Percentiles rank a stretch among this genome's conserved stretches.
These are phyloP conservation scores for Norana najaformis DNA, from an alignment of 2,888 invertebrate genomes.

Conservation along the genomic window DNA sequence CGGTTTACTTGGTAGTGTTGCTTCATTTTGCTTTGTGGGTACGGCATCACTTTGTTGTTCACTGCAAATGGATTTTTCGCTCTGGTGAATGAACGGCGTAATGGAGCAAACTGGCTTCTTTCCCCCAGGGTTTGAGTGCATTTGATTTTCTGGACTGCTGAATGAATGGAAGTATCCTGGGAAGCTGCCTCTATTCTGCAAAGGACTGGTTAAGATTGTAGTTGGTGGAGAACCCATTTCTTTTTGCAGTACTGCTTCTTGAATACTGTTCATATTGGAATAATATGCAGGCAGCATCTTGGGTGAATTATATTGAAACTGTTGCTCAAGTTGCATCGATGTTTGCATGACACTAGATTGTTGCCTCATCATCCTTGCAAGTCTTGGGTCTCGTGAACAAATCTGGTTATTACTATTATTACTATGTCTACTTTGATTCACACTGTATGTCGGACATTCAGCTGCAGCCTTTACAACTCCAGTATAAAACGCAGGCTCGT, in stretches of 20 bases:
- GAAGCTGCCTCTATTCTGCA: not conserved
- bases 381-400: not conserved
- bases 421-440: not conserved
- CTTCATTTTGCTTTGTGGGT: not conserved
- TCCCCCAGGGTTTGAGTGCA: not conserved
- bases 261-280: not conserved
- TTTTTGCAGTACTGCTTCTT: not conserved
- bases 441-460: not conserved
- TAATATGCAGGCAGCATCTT: not conserved
- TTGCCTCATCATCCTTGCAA: not conserved
- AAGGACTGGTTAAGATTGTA: not conserved
- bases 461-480: not conserved
- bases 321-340: not conserved
- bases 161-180: conserved; percentile 5
- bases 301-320: not conserved
- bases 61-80: not conserved
- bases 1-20: not conserved
- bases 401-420: not conserved
- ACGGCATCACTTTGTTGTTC: not conserved
- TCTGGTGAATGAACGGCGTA: not conserved
- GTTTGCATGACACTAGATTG: not conserved
- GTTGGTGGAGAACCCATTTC: not conserved
- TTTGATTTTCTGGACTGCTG: not conserved
- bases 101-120: conserved; percentile 1
- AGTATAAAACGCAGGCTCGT: not conserved